Evolutionary conservation across 1,140 invertebrate genomes (phyloP), one percentile per base, ranked within the genome.

Genomic region (Acromyrmex heyeri): DNA sequence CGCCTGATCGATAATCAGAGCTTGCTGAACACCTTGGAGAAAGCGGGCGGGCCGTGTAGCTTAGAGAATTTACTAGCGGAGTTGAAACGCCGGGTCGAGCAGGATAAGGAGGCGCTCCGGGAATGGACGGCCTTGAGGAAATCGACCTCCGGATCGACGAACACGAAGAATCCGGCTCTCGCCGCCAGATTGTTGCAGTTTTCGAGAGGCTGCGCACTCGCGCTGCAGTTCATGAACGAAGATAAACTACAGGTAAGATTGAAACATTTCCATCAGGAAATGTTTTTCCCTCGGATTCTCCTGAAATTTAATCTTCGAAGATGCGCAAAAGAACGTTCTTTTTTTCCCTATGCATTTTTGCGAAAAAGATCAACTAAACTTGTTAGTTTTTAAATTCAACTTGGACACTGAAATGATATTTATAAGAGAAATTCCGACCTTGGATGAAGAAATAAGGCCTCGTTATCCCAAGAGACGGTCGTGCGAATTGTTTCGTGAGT

Each of bases 1-100:
- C 95, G 98, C 5, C 95, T 99, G 21, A 99, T 99, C 89, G 98
- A 99, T 95, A 99, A 99, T 95, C 98, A 98, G 94, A 98, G 97
- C 0, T 94, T 99, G 30, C 95, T 99, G 64, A 99, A 98, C 88
- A 97, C 98, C 48, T 95, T 99, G 64, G 98, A 99, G 93, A 97
- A 97, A 90, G 90, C 92, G 65, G 89, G 61, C 34, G 89, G 75
- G 96, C 96, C 24, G 95, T 96, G 0, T 86, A 96, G 86, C 94
- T 85, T 94, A 44, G 93, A 94, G 76, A 90, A 90, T 86, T 81
- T 94, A 16, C 81, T 97, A 21, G 95, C 95, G 10, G 97, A 97
- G 86, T 94, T 97, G 24, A 96, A 96, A 86, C 94, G 96, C 30
- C 93, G 97, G 24, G 96, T 97, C 72, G 96, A 97, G 86, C 96